Conservation (phyloP, 2,113 vertebrate species). For the Mobula hypostoma region DNA sequence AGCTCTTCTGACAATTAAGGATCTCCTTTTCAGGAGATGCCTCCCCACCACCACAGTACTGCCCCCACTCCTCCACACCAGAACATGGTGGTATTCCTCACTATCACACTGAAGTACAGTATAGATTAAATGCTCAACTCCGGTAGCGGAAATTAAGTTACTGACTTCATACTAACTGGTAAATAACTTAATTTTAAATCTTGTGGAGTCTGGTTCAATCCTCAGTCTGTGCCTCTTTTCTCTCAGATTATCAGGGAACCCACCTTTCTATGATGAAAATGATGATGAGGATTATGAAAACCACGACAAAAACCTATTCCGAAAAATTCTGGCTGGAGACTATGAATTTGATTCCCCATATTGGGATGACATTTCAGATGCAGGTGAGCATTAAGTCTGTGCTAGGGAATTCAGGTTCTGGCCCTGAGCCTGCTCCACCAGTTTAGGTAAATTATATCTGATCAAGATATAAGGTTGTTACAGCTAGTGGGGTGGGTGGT, state of each 20-base stretch:
- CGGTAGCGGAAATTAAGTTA: not conserved
- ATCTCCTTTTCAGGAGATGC: too few species aligned
- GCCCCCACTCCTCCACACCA: too few species aligned
- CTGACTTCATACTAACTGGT: not conserved
- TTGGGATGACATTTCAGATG: constrained; percentile 96
- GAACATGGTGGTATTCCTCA: not conserved
- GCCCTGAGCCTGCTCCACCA: not conserved
- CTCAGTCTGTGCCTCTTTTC: not conserved
- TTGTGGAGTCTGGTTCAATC: not conserved
- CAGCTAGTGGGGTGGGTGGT: too few species aligned
- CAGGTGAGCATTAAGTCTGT: constrained; percentile 58
- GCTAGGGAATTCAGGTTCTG: not conserved
- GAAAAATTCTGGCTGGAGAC: constrained; percentile 92
- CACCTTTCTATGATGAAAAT: constrained; percentile 91
- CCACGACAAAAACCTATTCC: constrained; percentile 94
- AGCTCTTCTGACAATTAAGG: too few species aligned
- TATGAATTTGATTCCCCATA: constrained; percentile 95
- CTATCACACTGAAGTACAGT: not conserved
- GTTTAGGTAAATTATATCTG: not conserved
- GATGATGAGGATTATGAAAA: constrained; percentile 95
- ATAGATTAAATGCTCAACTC: too few species aligned
- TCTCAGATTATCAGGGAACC: constrained; percentile 84
- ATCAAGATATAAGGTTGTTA: not conserved
- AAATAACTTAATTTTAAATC: too few species aligned
- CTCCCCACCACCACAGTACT: too few species aligned